Base-by-base conservation (phyloP, 2,888 invertebrate species). In the Phyto melanocephala region DNA sequence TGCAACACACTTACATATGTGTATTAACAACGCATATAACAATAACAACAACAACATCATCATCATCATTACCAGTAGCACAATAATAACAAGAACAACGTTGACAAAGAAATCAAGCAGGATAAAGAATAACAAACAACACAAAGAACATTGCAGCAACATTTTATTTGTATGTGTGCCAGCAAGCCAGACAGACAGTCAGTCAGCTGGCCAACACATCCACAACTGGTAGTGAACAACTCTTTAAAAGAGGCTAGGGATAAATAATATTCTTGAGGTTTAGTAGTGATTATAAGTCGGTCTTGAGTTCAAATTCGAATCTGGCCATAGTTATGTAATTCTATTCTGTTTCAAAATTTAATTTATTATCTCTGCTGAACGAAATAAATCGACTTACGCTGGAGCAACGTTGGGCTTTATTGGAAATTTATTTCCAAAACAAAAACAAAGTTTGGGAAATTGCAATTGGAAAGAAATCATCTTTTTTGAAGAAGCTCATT, bases 61-160 rank as follows among this genome's bases (percentile, higher is more conserved):
- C 54, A 79, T 11, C 52, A 71, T 11, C 58, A 56, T 67, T 37
- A 67, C 15, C 1, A 47, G 56, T 15, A 45, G 13, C 17, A 58
- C 54, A 78, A 70, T 20, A 56, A 40, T 15, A 70, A 71, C 72
- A 84, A 52, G 50, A 80, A 74, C 60, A 63, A 70, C 22, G 65
- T 70, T 80, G 78, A 47, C 78, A 75, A 84, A 79, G 84, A 78
- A 76, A 79, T 76, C 75, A 76, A 65, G 17, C 33, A 79, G 58
- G n/a, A 75, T 70, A 65, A 82, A 60, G 45, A 81, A 70, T 47
- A 76, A 47, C 28, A 54, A 15, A 17, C 56, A 33, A 3, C 33
- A 20, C 28, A 28, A 22, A 24, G 8, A 52, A 15, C 11, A 40
- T 58, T 56, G 20, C 10, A 63, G 22, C 50, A 71, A 50, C 47